Conservation (phyloP, 2,113 vertebrate genomes). For the Willisornis vidua region DNA sequence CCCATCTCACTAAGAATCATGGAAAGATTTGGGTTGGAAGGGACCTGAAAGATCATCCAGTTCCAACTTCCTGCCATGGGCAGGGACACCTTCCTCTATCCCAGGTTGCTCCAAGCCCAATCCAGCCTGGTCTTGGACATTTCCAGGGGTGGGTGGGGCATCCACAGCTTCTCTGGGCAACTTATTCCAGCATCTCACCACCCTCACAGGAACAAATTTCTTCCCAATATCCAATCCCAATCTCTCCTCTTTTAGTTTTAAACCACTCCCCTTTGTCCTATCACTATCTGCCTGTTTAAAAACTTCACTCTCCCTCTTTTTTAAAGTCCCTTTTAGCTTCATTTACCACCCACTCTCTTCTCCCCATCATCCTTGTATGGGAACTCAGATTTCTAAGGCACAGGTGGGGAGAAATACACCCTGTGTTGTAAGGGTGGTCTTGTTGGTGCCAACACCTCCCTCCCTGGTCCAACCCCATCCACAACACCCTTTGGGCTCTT, state of each 20-base stretch:
- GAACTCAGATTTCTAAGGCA: not conserved
- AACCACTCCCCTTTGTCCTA: not conserved
- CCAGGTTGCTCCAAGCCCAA: not conserved
- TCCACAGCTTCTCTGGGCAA: not conserved
- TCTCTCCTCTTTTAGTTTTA: not conserved
- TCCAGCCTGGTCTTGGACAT: not conserved
- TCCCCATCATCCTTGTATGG: accelerated
- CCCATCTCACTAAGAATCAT: not conserved
- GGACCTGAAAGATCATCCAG: not conserved
- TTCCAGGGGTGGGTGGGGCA: not conserved
- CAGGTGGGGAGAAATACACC: not conserved
- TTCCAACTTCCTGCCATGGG: too few relatives aligned
- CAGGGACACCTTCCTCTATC: not conserved
- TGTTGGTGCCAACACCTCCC: not conserved
- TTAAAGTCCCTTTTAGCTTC: not conserved
- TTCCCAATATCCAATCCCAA: not conserved
- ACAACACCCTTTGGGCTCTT: not conserved
- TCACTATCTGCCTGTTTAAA: too few relatives aligned
- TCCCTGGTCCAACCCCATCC: not conserved
- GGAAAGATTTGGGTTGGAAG: not conserved
- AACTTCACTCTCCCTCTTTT: not conserved
- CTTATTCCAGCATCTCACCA: too few relatives aligned
- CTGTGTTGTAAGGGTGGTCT: not conserved
- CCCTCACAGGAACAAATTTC: not conserved
- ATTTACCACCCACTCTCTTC: not conserved